Evolutionary conservation across 2,113 vertebrate genomes (phyloP), one percentile per base, ranked within the genome.

Genomic region (Paramormyrops kingsleyae): DNA sequence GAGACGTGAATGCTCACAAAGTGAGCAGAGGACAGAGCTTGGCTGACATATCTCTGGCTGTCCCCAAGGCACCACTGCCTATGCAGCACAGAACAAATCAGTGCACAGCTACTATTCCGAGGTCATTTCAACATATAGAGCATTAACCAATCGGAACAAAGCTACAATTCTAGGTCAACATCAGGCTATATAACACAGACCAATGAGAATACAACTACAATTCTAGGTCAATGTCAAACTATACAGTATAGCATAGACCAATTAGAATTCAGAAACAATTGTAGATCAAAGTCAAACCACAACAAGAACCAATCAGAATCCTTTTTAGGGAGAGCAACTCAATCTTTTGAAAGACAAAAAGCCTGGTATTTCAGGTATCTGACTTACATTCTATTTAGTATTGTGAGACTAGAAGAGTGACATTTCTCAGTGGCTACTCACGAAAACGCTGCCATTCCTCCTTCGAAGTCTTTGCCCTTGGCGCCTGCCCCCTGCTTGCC

Each of bases 381-480:
- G 80, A n/a, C 24, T 21, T 46, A 74, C 31, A 74, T 35, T 35
- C 35, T 35, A 74, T 46, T 9, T 83, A 39, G 80, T 24, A 44
- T 84, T 15, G 19, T n/a, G 44, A 47, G 80, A 84, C 39, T 44
- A 19, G 0, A 10, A n/a, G 5, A 27, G 9, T 7, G n/a, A 87
- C 6, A 27, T 10, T 35, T 77, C 53, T 44, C 21, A 12, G 39
- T 3, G 10, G 5, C 2, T 93, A 97, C 99, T 98, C 95, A 99
- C 99, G 98, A 97, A 94, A 98, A 99, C 27, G 98, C 97, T 0
- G 98, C 97, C 91, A 98, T 99, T 89, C 97, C 97, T 92, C 98
- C 97, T 90, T 99, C 99, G 92, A 98, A 94, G 95, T 97, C 97
- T 91, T 98, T 97, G 90, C 97, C 97, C 95, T 99, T 99, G 90